A percentile compares a stretch with the other conserved stretches of the same genome.
Conservation (phyloP, 2,113 vertebrate species). For the Delphinapterus leucas region DNA sequence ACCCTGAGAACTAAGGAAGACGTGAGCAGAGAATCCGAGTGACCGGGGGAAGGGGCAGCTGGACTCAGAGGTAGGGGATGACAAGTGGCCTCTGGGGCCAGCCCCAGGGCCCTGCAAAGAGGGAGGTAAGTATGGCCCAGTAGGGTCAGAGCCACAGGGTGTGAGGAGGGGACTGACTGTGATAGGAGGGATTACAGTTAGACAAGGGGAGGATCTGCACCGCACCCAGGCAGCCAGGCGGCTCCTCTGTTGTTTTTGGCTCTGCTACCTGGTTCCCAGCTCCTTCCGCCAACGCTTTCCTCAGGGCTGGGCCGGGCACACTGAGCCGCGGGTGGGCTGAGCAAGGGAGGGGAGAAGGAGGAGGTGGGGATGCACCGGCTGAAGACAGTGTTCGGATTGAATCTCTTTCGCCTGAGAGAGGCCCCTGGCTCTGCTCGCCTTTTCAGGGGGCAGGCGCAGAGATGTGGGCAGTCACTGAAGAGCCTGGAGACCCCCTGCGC, state of each 20-base stretch:
- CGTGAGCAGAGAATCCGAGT: not conserved
- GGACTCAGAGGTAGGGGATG: not conserved
- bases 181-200: not conserved
- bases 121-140: not conserved
- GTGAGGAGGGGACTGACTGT: not conserved
- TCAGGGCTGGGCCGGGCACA: slow-evolving; percentile 57
- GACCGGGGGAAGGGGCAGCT: not conserved
- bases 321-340: not conserved
- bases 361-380: slow-evolving; percentile 20
- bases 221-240: not conserved
- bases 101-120: not conserved
- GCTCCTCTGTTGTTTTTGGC: slow-evolving; percentile 68
- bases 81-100: not conserved
- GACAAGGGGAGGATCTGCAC: not conserved
- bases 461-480: not conserved
- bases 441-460: not conserved
- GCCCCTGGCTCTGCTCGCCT: not conserved
- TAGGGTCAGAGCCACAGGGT: not conserved
- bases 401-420: not conserved
- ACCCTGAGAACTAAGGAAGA: not conserved
- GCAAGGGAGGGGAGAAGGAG: not conserved
- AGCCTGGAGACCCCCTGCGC: not conserved
- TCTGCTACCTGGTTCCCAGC: slow-evolving; percentile 49
- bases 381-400: not conserved
- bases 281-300: slow-evolving; percentile 55